Conservation (phyloP, 1,140 invertebrate genomes). For the Metaphire vulgaris region DNA sequence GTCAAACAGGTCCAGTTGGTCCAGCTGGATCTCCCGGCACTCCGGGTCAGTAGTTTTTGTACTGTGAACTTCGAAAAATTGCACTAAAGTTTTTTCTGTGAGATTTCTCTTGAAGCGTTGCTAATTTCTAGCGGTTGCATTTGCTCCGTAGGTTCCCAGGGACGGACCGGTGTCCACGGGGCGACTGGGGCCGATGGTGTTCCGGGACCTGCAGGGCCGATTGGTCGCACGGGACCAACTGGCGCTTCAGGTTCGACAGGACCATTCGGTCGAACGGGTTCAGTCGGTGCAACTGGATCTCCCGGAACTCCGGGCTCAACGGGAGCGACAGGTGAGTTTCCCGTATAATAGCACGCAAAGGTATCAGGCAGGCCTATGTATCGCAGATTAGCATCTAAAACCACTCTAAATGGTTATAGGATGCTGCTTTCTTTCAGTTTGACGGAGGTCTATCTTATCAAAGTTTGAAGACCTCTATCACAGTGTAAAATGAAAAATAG, state of each 20-base stretch:
- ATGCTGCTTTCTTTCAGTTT: not conserved
- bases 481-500: not conserved
- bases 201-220: not conserved
- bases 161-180: not conserved
- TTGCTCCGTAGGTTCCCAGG: not conserved
- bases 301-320: not conserved
- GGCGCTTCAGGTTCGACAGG: not conserved
- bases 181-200: not conserved
- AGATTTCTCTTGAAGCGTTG: no score
- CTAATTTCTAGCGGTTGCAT: not conserved
- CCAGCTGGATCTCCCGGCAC: not conserved
- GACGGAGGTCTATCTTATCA: not conserved
- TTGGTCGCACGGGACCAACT: constrained; percentile 1
- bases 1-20: not conserved
- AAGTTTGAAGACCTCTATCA: not conserved
- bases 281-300: not conserved
- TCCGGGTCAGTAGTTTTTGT: constrained; percentile 3
- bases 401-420: no score
- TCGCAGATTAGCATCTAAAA: no score
- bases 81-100: not conserved
- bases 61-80: not conserved
- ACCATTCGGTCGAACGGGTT: not conserved
- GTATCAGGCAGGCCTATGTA: no score
- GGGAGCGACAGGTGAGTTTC: not conserved
- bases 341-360: no score